These are phyloP conservation scores for Furcula furcula DNA, from an alignment of 2,888 invertebrate genomes.

Conservation along the genomic window DNA sequence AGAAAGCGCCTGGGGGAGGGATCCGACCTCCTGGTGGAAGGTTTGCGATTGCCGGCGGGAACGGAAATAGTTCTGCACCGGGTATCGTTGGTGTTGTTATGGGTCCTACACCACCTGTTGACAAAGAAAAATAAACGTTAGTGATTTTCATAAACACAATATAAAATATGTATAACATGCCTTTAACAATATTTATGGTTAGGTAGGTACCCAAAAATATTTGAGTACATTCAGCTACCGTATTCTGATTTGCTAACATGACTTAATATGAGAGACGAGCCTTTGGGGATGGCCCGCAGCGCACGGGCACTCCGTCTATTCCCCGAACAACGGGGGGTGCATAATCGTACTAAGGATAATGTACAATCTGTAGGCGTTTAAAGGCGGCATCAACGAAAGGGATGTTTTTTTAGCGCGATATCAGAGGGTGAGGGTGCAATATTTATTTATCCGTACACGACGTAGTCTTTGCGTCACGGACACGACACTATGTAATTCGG, in stretches of 20 bases:
- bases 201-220: slow-evolving; percentile 17
- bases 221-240: slow-evolving; percentile 27
- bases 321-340: slow-evolving; percentile 80
- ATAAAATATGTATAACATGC: background rate
- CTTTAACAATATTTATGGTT: slow-evolving; percentile 1
- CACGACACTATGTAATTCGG: slow-evolving; percentile 67
- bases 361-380: slow-evolving; percentile 83
- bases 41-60: slow-evolving; percentile 66
- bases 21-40: slow-evolving; percentile 74
- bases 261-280: slow-evolving; percentile 78
- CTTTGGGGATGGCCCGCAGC: slow-evolving; percentile 64
- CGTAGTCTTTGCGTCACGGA: slow-evolving; percentile 69
- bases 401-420: slow-evolving; percentile 80
- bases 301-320: slow-evolving; percentile 73
- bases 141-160: background rate
- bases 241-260: slow-evolving; percentile 63
- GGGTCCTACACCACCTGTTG: slow-evolving; percentile 68
- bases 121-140: slow-evolving; percentile 41
- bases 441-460: slow-evolving; percentile 77
- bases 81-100: slow-evolving; percentile 61
- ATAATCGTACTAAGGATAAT: slow-evolving; percentile 82
- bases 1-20: slow-evolving; percentile 80
- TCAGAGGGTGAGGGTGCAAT: slow-evolving; percentile 80
- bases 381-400: slow-evolving; percentile 80
- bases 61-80: slow-evolving; percentile 69